Percentiles rank a stretch among this genome's conserved stretches.
phyloP scores from a whole-genome alignment of 2,888 invertebrate genomes.

The Aphrophora alni region DNA sequence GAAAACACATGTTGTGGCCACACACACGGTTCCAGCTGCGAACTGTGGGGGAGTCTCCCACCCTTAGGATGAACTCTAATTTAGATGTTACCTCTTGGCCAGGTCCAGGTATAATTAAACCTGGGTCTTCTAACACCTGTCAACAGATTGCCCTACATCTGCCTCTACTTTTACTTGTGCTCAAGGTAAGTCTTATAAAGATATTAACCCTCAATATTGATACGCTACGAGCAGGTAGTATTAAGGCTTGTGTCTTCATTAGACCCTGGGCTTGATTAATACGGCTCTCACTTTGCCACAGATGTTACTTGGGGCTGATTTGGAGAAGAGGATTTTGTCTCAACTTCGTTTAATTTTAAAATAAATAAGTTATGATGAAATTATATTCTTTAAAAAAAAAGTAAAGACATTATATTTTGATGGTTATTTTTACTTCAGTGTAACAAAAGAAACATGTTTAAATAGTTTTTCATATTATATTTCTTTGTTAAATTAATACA shows the following conservation, averaged over 20 bases:
- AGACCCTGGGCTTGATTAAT: neutral
- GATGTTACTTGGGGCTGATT: neutral
- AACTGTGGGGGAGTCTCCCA: neutral
- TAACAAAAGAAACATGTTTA: too few species aligned
- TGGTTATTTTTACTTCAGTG: too few species aligned
- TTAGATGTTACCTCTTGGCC: neutral
- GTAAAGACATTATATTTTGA: too few species aligned
- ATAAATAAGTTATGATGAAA: too few species aligned
- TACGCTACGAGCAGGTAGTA: neutral
- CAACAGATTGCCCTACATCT: neutral
- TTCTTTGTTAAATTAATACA: too few species aligned
- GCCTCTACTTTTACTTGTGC: too few species aligned
- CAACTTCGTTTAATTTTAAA: too few species aligned
- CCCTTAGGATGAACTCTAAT: neutral
- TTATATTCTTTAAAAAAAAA: too few species aligned
- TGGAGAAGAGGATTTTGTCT: too few species aligned
- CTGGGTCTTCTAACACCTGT: neutral
- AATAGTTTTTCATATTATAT: too few species aligned
- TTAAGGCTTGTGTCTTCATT: neutral
- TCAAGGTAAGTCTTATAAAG: neutral
- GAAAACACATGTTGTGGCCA: neutral
- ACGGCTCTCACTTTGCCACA: neutral
- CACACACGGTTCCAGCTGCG: conserved; percentile 4
- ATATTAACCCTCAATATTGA: neutral
- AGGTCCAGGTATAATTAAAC: conserved; percentile 2